Evolutionary conservation across 2,113 vertebrate genomes (phyloP), one percentile per base, ranked within the genome.

Genomic region (Centropus unirufus): DNA sequence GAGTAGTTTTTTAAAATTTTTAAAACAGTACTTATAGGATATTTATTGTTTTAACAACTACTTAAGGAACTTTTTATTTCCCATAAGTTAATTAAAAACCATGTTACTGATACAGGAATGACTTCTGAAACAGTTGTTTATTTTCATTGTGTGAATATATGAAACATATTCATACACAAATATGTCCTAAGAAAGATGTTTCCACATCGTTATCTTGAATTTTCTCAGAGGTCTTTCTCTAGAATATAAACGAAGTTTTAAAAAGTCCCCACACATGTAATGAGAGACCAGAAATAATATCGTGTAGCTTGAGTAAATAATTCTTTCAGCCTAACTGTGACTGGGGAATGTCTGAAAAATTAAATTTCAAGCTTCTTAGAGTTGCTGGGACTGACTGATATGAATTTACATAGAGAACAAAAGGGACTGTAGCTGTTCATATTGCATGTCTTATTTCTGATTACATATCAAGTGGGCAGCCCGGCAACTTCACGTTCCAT

Each of bases 241-340:
- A 40, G n/a, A 76, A 94, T 89, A 84, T 13, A 75, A 78, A 61
- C 54, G 11, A 29, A 32, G 36, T 26, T 19, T 6, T 30, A 18
- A 55, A 55, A 30, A 87, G 13, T 0, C 0, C 12, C 3, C 4
- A 59, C 5, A 17, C 29, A 12, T 16, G 5, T 34, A 68, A 26
- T 64, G 21, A 72, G 40, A 57, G 4, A 58, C 7, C 8, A 82
- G 40, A 11, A 73, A 40, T 4, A 32, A 15, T 52, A 72, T 73
- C 68, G 83, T 67, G 14, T 36, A 21, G 0, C 66, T 51, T 68
- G 12, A 9, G 5, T 44, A 59, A 88, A 63, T 32, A 66, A 62
- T 58, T 54, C 19, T 49, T 62, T 73, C n/a, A 54, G 9, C 47
- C 15, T 79, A 80, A 46, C 22, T 32, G 4, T 26, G 27, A 51